Conservation (phyloP, 2,888 invertebrate genomes). For the Timema cristinae region DNA sequence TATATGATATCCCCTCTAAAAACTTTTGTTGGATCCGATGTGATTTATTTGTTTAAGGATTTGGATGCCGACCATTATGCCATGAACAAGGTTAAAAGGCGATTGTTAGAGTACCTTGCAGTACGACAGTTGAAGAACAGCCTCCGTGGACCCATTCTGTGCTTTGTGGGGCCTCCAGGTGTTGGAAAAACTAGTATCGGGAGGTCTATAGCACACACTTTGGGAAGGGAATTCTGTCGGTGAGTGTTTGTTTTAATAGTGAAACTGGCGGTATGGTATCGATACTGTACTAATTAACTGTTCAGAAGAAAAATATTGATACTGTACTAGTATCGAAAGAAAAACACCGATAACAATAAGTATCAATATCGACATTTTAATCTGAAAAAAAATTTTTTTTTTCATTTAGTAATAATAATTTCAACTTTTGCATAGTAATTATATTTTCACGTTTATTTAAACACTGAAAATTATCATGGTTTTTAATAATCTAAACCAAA, state of each 20-base stretch:
- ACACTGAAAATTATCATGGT: too few species aligned
- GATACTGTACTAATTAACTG: background rate
- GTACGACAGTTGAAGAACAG: constrained; percentile 48
- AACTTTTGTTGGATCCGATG: too few species aligned
- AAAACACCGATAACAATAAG: background rate
- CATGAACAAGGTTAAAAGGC: constrained; percentile 49
- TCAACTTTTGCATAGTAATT: too few species aligned
- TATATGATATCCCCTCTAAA: too few species aligned
- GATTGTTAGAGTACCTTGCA: constrained; percentile 51
- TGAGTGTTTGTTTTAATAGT: constrained; percentile 21
- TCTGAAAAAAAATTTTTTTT: too few species aligned
- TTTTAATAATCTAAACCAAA: too few species aligned
- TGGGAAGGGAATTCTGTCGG: constrained; percentile 50
- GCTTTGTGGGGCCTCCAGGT: constrained; percentile 53
- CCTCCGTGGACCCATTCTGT: constrained; percentile 51
- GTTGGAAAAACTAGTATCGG: constrained; percentile 54
- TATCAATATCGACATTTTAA: background rate
- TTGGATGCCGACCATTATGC: constrained; percentile 51
- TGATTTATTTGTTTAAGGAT: constrained; percentile 36
- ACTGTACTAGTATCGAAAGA: too few species aligned
- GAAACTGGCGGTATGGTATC: too few species aligned
- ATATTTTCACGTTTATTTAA: too few species aligned
- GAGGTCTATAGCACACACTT: constrained; percentile 48
- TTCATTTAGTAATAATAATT: background rate
- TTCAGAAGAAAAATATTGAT: too few species aligned